Evolutionary conservation across 2,888 invertebrate species (phyloP), one percentile per base, ranked within the genome.

Genomic region (Calephelis perditalis): DNA sequence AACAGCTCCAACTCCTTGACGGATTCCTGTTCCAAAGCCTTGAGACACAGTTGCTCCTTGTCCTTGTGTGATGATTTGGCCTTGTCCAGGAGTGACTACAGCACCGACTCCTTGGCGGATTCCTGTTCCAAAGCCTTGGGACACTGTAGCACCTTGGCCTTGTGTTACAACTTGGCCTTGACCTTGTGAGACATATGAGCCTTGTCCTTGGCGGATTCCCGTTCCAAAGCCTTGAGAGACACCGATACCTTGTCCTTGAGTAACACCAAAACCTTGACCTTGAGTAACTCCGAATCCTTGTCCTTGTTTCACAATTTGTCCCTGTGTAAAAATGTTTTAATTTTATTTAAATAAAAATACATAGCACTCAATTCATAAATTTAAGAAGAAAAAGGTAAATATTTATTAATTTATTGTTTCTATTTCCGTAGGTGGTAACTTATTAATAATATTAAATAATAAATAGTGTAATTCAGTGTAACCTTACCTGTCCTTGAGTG

Each of bases 211-310:
- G 26, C 49, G 57, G 11, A 58, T 15, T 57, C 61, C 59, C 59
- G 66, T 65, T 52, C 68, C 68, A 10, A 62, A 61, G 36, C 62
- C 62, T 36, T 57, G 57, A 10, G 65, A 64, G 6, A 75, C 70
- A 2, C 68, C 63, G 45, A 69, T 62, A 0, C 74, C 75, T 63
- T 68, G 63, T 0, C 66, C 67, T 45, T 40, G 40, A 37, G 37
- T 37, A 37, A 37, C 37, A 37, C 37, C 37, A 37, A 37, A 7
- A 7, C 37, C 37, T 37, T 37, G 37, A 7, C 37, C 37, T 37
- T 37, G 37, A 40, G 40, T 40, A 26, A 26, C 26, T 35, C 72
- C 74, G 7, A 70, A 67, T n/a, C 71, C 71, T 64, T 71, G 70
- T 26, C 26, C 26, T 26, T 45, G 60, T 57, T 52, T 58, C 43